Conservation (phyloP, 2,888 invertebrate genomes). For the Adelphocoris suturalis region DNA sequence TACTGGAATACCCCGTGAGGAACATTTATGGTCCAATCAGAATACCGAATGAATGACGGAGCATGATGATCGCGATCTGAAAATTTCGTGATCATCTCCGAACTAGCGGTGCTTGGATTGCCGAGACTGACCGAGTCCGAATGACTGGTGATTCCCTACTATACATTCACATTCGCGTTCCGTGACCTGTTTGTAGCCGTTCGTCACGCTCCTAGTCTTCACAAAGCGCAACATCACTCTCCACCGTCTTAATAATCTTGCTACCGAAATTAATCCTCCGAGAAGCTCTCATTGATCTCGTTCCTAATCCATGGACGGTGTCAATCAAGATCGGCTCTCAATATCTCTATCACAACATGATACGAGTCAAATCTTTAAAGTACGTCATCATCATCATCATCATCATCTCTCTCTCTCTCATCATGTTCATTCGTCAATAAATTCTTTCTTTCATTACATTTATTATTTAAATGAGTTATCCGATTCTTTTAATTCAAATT, state of each 20-base stretch:
- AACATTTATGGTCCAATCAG: background rate
- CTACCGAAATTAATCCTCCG: background rate
- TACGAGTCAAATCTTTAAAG: background rate
- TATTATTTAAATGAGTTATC: no score
- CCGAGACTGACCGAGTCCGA: slow-evolving; percentile 15
- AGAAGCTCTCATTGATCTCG: background rate
- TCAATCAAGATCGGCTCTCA: background rate
- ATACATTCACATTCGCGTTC: slow-evolving; percentile 1
- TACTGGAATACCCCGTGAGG: background rate
- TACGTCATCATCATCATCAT: no score
- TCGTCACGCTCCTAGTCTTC: background rate
- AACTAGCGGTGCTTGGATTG: slow-evolving; percentile 17
- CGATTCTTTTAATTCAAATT: no score
- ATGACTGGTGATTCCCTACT: slow-evolving; percentile 32
- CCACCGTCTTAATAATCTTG: slow-evolving; percentile 2
- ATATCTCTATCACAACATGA: background rate
- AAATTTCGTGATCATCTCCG: background rate
- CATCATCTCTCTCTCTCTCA: no score
- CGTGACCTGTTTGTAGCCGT: background rate
- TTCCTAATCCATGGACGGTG: background rate
- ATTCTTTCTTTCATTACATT: no score
- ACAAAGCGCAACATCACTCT: background rate
- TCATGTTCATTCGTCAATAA: no score
- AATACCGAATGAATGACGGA: slow-evolving; percentile 7
- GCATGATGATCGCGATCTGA: slow-evolving; percentile 44